Evolutionary conservation across 1,140 invertebrate genomes (phyloP).

Genomic region (Macrobrachium rosenbergii): DNA sequence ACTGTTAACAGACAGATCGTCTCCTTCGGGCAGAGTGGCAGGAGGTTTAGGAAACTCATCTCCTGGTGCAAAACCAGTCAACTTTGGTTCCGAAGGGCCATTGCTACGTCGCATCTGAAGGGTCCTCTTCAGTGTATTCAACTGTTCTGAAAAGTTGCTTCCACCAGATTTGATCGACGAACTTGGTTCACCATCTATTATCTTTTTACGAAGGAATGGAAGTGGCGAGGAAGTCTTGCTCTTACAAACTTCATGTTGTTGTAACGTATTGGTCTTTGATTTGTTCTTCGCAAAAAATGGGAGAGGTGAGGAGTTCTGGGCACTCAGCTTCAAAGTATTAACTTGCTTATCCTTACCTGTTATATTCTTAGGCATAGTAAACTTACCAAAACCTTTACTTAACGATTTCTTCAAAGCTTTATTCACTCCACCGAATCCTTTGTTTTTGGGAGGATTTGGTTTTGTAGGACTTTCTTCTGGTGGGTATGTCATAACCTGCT

Average conservation of each 20-base stretch:
- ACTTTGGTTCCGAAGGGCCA: constrained; percentile 40
- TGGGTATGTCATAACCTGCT: constrained; percentile 42
- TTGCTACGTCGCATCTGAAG: constrained; percentile 42
- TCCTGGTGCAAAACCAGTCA: constrained; percentile 50
- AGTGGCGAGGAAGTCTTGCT: constrained; percentile 1
- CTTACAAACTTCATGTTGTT: background rate
- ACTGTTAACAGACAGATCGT: constrained; percentile 48
- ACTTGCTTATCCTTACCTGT: constrained; percentile 3
- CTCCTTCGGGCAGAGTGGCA: constrained; percentile 20
- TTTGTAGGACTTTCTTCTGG: constrained; percentile 28
- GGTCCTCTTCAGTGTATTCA: constrained; percentile 43
- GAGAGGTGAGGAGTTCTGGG: background rate
- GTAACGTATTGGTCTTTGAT: background rate
- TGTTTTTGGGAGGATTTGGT: background rate
- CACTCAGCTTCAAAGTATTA: background rate
- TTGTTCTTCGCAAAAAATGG: background rate
- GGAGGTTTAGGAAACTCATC: constrained; percentile 35
- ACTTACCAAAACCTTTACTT: constrained; percentile 38
- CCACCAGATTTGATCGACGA: constrained; percentile 45
- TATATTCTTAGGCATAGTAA: background rate
- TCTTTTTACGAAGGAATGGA: constrained; percentile 43
- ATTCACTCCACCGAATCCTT: constrained; percentile 5
- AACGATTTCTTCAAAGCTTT: constrained; percentile 47
- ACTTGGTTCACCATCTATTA: constrained; percentile 13
- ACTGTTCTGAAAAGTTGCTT: constrained; percentile 50